Evolutionary conservation across 1,140 invertebrate species (phyloP), one percentile per base, ranked within the genome.

Genomic region (Drosophila gunungcola): DNA sequence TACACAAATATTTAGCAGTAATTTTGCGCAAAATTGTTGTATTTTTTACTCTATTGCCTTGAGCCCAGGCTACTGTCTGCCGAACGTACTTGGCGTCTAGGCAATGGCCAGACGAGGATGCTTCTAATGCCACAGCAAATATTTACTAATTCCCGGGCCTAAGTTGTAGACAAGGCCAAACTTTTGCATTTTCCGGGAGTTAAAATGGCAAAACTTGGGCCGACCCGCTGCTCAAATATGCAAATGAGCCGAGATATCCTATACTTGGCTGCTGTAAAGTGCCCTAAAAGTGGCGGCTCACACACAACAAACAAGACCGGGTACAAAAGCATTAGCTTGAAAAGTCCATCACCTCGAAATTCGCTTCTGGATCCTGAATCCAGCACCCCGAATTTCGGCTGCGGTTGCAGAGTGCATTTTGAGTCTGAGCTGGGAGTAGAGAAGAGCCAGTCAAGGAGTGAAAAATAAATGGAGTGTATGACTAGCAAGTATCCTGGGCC

Each of bases 381-480:
- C 29, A 6, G 29, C 12, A 16, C 29, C 58, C 58, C 49, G 65
- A 39, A 60, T 41, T 16, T 61, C 53, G 57, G 54, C 68, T 65
- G 54, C 53, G 72, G 80, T 65, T 69, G 58, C 69, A 52, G 61
- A 80, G 73, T 80, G 78, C 78, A 80, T 58, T 83, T 79, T 53
- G 55, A 73, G 46, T 41, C 62, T 43, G 64, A 53, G 43, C 49
- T 41, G 65, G 58, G 80, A 73, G 58, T 76, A 73, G 60, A 76
- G 72, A 48, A 76, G n/a, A 78, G 65, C 52, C 29, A 45, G 63
- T 57, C 68, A 67, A 84, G 84, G 84, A 89, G 80, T 89, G 84
- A 88, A 88, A 84, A 88, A 89, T 88, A 88, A 88, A 88, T 88
- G 84, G 84, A 84, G 84, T 88, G 84, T 88, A 77, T 88, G 77